A percentile compares a stretch with the other conserved stretches of the same genome.
phyloP scores from a whole-genome alignment of 2,113 vertebrate genomes.

The Thunnus maccoyii region DNA sequence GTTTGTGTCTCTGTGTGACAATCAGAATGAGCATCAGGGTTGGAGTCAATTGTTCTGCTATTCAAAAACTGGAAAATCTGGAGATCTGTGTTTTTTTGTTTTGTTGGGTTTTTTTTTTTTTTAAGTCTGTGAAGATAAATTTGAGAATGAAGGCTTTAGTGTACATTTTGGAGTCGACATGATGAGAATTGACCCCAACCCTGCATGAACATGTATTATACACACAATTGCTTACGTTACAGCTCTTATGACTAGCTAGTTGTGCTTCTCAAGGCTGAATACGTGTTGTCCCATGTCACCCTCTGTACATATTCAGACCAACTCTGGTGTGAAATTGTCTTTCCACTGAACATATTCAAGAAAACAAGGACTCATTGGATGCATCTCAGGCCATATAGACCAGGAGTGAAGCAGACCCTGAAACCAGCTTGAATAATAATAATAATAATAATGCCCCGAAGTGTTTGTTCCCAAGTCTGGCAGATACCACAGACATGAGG shows the following conservation, averaged over 20 bases:
- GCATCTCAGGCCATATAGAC: constrained; percentile 54
- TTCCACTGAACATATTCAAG: constrained; percentile 64
- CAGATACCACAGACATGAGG: constrained; percentile 69
- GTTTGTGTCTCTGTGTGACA: constrained; percentile 65
- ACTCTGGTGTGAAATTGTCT: constrained; percentile 65
- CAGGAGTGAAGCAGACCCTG: constrained; percentile 77
- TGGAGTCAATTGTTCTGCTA: constrained; percentile 48
- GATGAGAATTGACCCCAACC: constrained; percentile 60
- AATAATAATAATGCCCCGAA: constrained; percentile 90
- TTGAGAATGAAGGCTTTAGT: constrained; percentile 28
- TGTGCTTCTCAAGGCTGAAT: constrained; percentile 83
- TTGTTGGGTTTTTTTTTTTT: neutral
- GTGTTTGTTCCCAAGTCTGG: constrained; percentile 76
- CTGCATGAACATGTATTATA: constrained; percentile 53
- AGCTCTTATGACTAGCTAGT: constrained; percentile 72
- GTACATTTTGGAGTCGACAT: constrained; percentile 15
- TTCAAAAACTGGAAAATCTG: constrained; percentile 19
- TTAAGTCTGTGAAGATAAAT: neutral
- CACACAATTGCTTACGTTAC: constrained; percentile 66
- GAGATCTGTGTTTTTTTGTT: neutral
- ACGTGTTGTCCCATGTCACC: constrained; percentile 45
- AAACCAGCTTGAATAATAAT: constrained; percentile 79
- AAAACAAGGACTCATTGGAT: constrained; percentile 65
- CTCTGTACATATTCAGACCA: constrained; percentile 61
- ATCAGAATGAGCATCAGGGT: constrained; percentile 53